phyloP scores from a whole-genome alignment of 2,113 vertebrate genomes.

The Atractosteus spatula region DNA sequence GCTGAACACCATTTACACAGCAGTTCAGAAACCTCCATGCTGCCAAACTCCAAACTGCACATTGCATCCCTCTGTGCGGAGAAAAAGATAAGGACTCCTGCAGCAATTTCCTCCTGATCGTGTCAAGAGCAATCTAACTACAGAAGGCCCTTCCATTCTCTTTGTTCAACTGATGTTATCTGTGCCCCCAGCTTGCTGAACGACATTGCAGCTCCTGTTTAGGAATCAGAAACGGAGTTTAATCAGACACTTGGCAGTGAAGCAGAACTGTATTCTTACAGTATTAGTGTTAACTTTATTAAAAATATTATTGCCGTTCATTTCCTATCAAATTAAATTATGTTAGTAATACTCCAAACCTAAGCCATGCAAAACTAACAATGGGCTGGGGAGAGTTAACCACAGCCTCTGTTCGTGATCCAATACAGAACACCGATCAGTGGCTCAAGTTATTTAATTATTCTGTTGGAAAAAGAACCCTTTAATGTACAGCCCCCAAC shows the following conservation, averaged over 20 bases:
- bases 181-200: background rate
- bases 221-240: constrained; percentile 4
- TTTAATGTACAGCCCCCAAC: no score
- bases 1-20: no score
- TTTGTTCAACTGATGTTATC: background rate
- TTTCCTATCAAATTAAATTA: no score
- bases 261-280: no score
- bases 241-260: constrained; percentile 7
- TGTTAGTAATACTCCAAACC: no score
- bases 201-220: background rate
- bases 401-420: no score
- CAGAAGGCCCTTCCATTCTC: background rate
- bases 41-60: background rate
- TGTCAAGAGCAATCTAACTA: background rate
- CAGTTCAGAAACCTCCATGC: no score
- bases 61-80: background rate
- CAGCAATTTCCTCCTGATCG: background rate
- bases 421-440: no score
- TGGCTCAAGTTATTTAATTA: no score
- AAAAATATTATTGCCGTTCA: background rate
- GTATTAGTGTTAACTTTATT: background rate
- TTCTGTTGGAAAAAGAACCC: no score
- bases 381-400: no score
- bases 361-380: no score
- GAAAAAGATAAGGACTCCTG: background rate